These are phyloP conservation scores for Kryptopterus vitreolus DNA, from an alignment of 2,797 vertebrate species.

Conservation along the genomic window DNA sequence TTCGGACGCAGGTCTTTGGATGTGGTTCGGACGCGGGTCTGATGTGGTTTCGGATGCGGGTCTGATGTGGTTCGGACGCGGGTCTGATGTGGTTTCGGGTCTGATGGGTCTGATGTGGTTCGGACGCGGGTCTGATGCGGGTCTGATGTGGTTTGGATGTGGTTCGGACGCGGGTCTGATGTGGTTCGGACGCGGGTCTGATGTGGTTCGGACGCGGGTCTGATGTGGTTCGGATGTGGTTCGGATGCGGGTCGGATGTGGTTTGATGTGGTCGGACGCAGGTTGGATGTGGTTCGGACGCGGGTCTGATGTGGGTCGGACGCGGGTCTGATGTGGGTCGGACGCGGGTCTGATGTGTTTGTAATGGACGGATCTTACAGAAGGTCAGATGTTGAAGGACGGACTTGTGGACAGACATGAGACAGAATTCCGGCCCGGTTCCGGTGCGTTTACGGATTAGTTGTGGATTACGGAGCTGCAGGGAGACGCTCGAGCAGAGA, in stretches of 20 bases:
- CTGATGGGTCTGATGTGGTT: not conserved
- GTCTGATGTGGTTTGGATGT: not conserved
- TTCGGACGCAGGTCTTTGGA: not conserved
- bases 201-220: no score
- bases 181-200: no score
- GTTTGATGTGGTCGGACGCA: no score
- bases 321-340: not conserved
- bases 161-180: no score
- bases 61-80: not conserved
- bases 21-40: not conserved
- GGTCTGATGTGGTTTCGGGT: no score
- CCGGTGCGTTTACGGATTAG: not conserved
- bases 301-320: not conserved
- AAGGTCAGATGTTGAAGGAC: not conserved
- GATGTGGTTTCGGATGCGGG: not conserved
- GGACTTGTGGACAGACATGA: not conserved
- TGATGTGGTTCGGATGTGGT: no score
- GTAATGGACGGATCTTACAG: not conserved
- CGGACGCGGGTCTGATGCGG: not conserved
- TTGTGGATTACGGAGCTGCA: constrained; percentile 13
- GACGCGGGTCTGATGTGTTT: not conserved
- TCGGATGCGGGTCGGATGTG: no score
- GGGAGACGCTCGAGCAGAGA: constrained; percentile 18
- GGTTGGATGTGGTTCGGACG: no score
- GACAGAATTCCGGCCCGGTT: not conserved